A percentile compares a stretch with the other conserved stretches of the same genome.
Conservation (phyloP, 1,140 invertebrate species). For the Scaptomyza hsui region DNA sequence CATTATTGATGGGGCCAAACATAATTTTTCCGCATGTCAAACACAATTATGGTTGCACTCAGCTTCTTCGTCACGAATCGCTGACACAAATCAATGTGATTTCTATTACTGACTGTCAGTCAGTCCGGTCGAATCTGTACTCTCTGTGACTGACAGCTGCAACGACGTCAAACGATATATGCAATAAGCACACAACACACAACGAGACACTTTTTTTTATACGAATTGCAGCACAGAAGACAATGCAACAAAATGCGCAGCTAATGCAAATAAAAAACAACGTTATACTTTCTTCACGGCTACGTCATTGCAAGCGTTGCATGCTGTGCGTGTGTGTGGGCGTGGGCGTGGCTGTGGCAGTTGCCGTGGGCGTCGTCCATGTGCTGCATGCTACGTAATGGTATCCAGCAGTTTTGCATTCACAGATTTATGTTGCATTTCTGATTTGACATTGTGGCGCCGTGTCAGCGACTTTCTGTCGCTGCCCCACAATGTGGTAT, state of each 20-base stretch:
- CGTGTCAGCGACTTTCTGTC: not conserved
- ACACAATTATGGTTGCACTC: not conserved
- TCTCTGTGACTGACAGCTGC: constrained; percentile 18
- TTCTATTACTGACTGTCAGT: constrained; percentile 2
- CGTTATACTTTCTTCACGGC: too few relatives aligned
- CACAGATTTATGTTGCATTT: not conserved
- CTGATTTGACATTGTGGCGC: not conserved
- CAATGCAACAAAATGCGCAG: not conserved
- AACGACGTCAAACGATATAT: constrained; percentile 34
- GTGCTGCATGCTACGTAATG: not conserved
- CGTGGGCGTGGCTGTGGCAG: not conserved
- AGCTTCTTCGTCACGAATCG: not conserved
- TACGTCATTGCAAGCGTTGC: not conserved
- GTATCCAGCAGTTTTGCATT: not conserved
- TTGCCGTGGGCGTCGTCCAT: not conserved
- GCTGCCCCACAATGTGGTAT: not conserved
- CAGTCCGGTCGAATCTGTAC: not conserved
- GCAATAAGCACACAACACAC: constrained; percentile 14
- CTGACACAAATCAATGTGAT: constrained; percentile 9
- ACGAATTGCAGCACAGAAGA: not conserved
- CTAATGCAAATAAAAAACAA: constrained; percentile 2
- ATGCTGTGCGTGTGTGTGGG: constrained; percentile 2
- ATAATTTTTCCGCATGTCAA: not conserved
- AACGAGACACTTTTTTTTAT: not conserved
- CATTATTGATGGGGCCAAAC: not conserved